These are phyloP conservation scores for Physella acuta DNA, from an alignment of 1,140 invertebrate species.

Conservation along the genomic window DNA sequence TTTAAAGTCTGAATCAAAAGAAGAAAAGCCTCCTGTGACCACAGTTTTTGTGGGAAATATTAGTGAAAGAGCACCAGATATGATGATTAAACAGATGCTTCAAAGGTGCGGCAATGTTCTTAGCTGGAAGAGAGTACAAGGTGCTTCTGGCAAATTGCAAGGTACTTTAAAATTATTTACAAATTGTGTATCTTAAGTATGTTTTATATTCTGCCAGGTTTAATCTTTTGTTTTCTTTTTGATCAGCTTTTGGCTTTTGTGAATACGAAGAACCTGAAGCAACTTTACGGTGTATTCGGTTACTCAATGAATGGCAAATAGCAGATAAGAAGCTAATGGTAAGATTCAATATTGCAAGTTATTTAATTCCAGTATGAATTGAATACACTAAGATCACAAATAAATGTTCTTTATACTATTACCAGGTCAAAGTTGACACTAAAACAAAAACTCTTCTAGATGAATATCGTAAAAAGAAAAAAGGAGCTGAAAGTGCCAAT, in stretches of 20 bases:
- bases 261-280: conserved; percentile 93
- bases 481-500: conserved; percentile 28
- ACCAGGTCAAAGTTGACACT: conserved; percentile 88
- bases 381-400: neutral
- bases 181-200: too few species aligned
- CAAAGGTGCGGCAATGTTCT: conserved; percentile 84
- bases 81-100: conserved; percentile 90
- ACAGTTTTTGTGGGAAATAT: conserved; percentile 99
- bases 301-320: conserved; percentile 91
- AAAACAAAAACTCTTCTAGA: conserved; percentile 93
- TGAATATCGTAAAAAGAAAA: conserved; percentile 72
- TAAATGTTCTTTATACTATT: neutral
- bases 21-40: conserved; percentile 77
- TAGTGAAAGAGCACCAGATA: conserved; percentile 89
- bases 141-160: conserved; percentile 69
- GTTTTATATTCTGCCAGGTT: neutral
- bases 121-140: conserved; percentile 96
- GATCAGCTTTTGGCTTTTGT: conserved; percentile 93
- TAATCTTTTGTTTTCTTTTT: conserved; percentile 9
- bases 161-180: too few species aligned
- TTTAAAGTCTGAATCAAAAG: conserved; percentile 42
- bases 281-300: conserved; percentile 86
- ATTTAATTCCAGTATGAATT: neutral
- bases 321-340: conserved; percentile 89
- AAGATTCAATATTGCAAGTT: conserved; percentile 30